phyloP scores from a whole-genome alignment of 2,797 vertebrate genomes.

The Etheostoma nigrum region DNA sequence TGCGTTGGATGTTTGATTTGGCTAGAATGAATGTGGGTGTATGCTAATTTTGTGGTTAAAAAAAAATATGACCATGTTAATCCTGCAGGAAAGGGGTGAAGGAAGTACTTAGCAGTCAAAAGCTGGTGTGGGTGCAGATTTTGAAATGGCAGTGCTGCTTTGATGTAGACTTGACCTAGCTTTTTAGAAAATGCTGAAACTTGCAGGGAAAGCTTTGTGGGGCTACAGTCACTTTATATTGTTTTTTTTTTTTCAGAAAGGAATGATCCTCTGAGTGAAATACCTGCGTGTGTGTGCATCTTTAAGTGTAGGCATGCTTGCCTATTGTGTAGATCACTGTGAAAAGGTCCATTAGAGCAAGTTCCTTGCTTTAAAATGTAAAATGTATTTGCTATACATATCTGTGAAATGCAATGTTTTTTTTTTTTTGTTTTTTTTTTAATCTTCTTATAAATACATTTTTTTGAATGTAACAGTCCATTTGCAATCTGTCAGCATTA shows the following conservation, averaged over 20 bases:
- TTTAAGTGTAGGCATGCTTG: neutral
- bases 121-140: conserved; percentile 22
- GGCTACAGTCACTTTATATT: neutral
- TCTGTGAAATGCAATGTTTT: neutral
- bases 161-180: conserved; percentile 1
- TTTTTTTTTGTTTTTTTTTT: neutral
- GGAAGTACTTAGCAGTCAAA: conserved; percentile 6
- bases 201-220: neutral
- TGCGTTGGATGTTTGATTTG: conserved; percentile 1
- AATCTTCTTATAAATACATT: neutral
- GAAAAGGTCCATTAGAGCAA: neutral
- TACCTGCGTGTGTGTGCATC: neutral
- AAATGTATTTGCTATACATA: neutral
- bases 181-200: conserved; percentile 2
- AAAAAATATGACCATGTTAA: neutral
- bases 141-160: conserved; percentile 12
- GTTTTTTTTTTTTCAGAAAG: neutral
- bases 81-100: neutral
- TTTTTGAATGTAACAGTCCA: neutral
- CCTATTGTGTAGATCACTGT: neutral
- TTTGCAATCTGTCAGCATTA: neutral
- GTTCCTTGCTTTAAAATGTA: neutral
- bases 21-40: neutral
- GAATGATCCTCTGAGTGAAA: neutral
- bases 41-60: neutral